Evolutionary conservation across 2,113 vertebrate genomes (phyloP), one percentile per base, ranked within the genome.

Genomic region (Ctenomys sociabilis): DNA sequence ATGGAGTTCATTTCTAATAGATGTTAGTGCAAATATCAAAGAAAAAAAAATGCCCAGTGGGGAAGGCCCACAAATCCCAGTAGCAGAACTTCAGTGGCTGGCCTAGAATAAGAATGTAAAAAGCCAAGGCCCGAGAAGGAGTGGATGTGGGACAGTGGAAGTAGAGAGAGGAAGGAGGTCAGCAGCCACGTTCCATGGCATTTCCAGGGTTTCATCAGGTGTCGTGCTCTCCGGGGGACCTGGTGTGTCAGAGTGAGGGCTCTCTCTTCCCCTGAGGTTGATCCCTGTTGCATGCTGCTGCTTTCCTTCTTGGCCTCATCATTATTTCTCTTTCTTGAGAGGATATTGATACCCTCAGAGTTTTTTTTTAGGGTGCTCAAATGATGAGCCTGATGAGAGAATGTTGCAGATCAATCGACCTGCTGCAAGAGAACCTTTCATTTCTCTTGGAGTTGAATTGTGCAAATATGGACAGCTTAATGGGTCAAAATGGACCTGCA

Each of bases 371-470:
- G 49, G 32, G 35, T 14, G 8, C 59, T n/a, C 70, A 70, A 73
- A 87, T 86, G 89, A 91, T 52, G 30, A 63, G 17, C 28, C 40
- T 63, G 66, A 37, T 57, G 43, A 93, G n/a, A 91, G 54, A 57
- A 57, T 19, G 54, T 57, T 19, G 16, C 54, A 19, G 54, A 57
- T 57, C 54, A 57, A 57, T 57, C 54, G 16, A 19, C 19, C 54
- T 57, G 17, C 54, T 57, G 54, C 54, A 57, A 57, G 54, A 57
- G 35, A 83, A 32, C 19, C 11, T 24, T 88, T 19, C 75, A 77
- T 54, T 87, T 81, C 64, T 88, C 90, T 86, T 40, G 32, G 54
- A 78, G 81, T 90, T 95, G 87, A 90, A 57, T 80, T n/a, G 85
- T 61, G 37, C 86, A 93, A 85, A 81, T 72, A 54, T 0, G 1